Evolutionary conservation across 2,888 invertebrate species (phyloP), one percentile per base, ranked within the genome.

Genomic region (Acanthococcus lagerstroemiae): DNA sequence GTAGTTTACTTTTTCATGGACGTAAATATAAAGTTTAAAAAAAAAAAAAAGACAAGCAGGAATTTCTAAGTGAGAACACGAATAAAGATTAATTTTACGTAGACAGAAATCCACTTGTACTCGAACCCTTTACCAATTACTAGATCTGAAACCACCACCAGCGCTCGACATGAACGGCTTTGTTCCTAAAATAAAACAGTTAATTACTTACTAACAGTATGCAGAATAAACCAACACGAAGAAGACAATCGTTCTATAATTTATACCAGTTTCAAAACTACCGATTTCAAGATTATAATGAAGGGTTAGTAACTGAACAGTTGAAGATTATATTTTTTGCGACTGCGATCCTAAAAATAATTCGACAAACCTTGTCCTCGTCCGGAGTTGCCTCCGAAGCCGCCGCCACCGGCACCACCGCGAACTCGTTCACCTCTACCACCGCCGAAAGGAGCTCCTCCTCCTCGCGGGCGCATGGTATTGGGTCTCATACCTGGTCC

Each of bases 401-500:
- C 58, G 9, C 69, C 60, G 3, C 68, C 66, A 19, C 69, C 67
- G n/a, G 65, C 65, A 24, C 66, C 65, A 1, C 71, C 61, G 9
- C 54, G 26, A 17, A 30, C 17, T 37, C 65, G 55, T 37, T 70
- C 70, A 17, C 66, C 55, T 15, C 68, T 55, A 60, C 65, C 65
- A 9, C 69, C 67, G 21, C 57, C 22, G 26, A 67, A 69, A 21
- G 67, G 66, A 61, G 69, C 70, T 69, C 73, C 69, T 58, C 69
- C 70, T 70, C 73, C 69, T 66, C 68, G 68, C 61, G 68, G 22
- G 45, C 69, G 69, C 25, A 61, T 65, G 52, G 68, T 67, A 55
- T 54, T 67, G 52, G 58, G 58, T 26, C 58, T 44, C 9, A 46
- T 1, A 19, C 68, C 65, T 17, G 66, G 66, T 17, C 68, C 68